Evolutionary conservation across 2,113 vertebrate species (phyloP), one percentile per base, ranked within the genome.

Genomic region (Bubo bubo): DNA sequence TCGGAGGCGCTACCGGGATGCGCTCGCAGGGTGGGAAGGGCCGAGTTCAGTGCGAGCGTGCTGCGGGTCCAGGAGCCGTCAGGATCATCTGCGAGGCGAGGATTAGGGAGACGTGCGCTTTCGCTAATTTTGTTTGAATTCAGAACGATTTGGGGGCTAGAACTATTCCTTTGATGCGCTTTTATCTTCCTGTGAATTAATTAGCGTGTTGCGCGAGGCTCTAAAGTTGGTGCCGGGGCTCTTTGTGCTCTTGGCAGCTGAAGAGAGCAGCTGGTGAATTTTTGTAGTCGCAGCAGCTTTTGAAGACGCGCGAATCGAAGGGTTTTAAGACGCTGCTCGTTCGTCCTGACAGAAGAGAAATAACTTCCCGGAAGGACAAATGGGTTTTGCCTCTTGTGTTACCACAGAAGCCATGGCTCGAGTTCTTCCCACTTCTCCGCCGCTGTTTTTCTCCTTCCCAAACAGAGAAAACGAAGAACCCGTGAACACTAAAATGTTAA

Each of bases 401-500:
- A 34, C 21, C 32, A 15, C 60, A 50, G 15, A 18, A 0, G 1
- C 30, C 3, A 4, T 4, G 16, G 10, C 79, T 59, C 4, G 2
- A 27, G 43, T 47, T 19, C 62, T 45, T 41, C 52, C 50, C 39
- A 2, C 5, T 24, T 68, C 43, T 34, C n/a, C 21, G 3, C 27
- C 37, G 39, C 52, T 37, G 34, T 11, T 45, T 45, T 49, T 23
- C 49, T 35, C 39, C 50, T 53, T 47, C 32, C 72, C 30, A 23
- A 47, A 20, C 22, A 20, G 64, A 27, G 39, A 34, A 55, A 68
- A 37, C 1, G 0, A 27, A 35, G 30, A 60, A 28, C 5, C 7
- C 2, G 4, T 10, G n/a, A 26, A 9, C 1, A 14, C 43, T 49
- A 12, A 58, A 47, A 47, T 12, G 8, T 8, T 8, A 6, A 23